Evolutionary conservation across 2,797 vertebrate genomes (phyloP).

Genomic region (Sorex maritimensis): DNA sequence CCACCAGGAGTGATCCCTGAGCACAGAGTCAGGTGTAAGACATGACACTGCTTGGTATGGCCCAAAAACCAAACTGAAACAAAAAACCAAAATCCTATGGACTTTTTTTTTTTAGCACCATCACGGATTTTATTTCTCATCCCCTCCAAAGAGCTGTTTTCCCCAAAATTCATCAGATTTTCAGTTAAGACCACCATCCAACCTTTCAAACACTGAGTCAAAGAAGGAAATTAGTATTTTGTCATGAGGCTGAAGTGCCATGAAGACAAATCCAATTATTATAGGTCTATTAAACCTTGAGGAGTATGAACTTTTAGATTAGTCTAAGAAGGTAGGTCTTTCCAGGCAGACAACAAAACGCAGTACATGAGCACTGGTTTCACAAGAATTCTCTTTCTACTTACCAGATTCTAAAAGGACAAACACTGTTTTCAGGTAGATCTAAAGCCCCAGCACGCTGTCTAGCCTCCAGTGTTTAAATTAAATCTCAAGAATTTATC

Average conservation of each 20-base stretch:
- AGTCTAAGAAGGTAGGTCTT: background rate
- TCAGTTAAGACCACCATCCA: conserved; percentile 41
- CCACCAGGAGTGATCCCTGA: too few species aligned
- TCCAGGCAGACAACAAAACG: conserved; percentile 36
- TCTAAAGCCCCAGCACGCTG: background rate
- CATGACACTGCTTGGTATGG: too few species aligned
- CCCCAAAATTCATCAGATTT: conserved; percentile 48
- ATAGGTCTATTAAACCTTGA: conserved; percentile 18
- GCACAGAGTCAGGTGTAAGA: too few species aligned
- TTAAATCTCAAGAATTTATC: conserved; percentile 28
- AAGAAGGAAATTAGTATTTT: conserved; percentile 37
- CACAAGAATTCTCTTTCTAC: background rate
- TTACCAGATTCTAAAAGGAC: conserved; percentile 6
- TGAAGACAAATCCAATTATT: background rate
- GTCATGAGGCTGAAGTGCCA: background rate
- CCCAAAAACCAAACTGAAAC: too few species aligned
- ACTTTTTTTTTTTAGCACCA: conserved; percentile 35
- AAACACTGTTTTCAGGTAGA: background rate
- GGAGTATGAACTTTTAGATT: background rate
- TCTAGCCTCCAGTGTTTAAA: conserved; percentile 15
- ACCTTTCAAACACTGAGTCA: conserved; percentile 32
- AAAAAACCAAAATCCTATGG: background rate
- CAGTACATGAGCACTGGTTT: background rate
- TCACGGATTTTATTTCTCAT: background rate
- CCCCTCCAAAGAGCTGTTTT: conserved; percentile 14